Evolutionary conservation across 1,140 invertebrate genomes (phyloP).

Genomic region (Papilio machaon): DNA sequence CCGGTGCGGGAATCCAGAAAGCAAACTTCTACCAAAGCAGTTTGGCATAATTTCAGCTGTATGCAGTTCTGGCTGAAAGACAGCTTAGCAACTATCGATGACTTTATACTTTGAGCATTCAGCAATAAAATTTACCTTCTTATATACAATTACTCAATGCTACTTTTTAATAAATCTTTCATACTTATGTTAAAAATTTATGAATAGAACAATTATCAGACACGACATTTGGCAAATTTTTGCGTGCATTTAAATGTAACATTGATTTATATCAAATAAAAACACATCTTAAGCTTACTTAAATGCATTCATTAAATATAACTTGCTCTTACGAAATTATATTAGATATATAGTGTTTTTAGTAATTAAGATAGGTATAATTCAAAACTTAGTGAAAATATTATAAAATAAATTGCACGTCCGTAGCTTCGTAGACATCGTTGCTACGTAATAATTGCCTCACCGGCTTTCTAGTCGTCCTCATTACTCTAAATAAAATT

Average conservation of each 20-base stretch:
- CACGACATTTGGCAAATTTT: not conserved
- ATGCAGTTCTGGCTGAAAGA: not conserved
- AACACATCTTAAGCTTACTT: no score
- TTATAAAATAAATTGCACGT: not conserved
- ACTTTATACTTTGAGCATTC: not conserved
- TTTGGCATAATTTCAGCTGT: not conserved
- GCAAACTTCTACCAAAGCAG: not conserved
- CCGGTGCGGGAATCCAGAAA: not conserved
- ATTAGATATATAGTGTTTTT: not conserved
- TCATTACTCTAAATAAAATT: slow-evolving; percentile 23
- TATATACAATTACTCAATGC: not conserved
- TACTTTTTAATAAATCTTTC: not conserved
- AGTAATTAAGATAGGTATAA: not conserved
- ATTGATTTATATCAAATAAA: not conserved
- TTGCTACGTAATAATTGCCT: slow-evolving; percentile 5
- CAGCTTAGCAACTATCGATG: slow-evolving; percentile 2
- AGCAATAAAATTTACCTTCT: not conserved
- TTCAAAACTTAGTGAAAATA: not conserved
- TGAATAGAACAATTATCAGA: not conserved
- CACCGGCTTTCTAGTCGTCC: not conserved
- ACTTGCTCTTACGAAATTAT: not conserved
- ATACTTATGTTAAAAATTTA: not conserved
- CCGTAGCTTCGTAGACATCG: not conserved
- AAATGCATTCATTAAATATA: no score
- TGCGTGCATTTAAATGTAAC: not conserved